Percentiles rank a stretch among this genome's conserved stretches.
phyloP scores from a whole-genome alignment of 2,113 vertebrate genomes.

The Diadophis punctatus region DNA sequence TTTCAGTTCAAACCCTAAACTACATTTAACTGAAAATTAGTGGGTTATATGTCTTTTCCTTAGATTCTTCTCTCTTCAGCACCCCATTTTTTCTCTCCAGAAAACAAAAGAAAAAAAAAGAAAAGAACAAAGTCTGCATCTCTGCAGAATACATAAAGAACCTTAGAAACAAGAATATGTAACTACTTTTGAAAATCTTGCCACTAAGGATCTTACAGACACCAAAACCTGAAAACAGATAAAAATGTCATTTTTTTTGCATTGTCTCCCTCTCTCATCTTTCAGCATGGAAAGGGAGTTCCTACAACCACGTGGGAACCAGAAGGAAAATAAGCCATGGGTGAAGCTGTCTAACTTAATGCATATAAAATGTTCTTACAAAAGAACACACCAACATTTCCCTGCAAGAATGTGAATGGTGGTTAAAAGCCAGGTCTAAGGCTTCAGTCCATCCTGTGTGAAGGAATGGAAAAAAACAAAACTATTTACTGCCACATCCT shows the following conservation, averaged over 20 bases:
- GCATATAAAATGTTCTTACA: constrained; percentile 12
- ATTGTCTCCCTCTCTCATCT: background rate
- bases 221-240: constrained; percentile 33
- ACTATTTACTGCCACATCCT: constrained; percentile 1
- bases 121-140: background rate
- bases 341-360: constrained; percentile 16
- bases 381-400: constrained; percentile 21
- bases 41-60: background rate
- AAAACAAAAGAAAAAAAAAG: background rate
- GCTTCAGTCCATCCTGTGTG: background rate
- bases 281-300: background rate
- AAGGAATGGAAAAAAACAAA: background rate
- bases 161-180: background rate
- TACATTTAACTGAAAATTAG: background rate
- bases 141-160: background rate
- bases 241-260: constrained; percentile 1
- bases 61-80: background rate
- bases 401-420: background rate
- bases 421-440: background rate
- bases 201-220: constrained; percentile 30
- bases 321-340: constrained; percentile 20
- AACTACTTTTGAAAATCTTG: constrained; percentile 35
- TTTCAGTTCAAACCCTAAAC: background rate
- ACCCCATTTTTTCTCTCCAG: background rate
- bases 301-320: background rate